These are phyloP conservation scores for Emys orbicularis DNA, from an alignment of 2,797 vertebrate species.

Conservation along the genomic window DNA sequence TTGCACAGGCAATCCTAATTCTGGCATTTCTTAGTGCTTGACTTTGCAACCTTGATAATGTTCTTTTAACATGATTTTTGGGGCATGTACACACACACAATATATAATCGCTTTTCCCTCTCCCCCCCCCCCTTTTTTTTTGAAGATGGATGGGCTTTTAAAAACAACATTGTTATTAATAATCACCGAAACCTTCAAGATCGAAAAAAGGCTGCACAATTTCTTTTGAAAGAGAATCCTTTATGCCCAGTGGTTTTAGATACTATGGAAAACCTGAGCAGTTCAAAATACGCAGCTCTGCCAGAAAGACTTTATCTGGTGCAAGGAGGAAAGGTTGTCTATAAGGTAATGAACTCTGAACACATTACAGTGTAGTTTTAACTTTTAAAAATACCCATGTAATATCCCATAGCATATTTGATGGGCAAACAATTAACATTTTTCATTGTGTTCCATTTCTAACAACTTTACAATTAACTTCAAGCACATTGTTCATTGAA, in stretches of 20 bases:
- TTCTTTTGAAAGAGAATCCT: slow-evolving; percentile 80
- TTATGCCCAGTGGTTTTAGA: slow-evolving; percentile 91
- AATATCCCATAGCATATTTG: not conserved
- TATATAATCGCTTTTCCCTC: no score
- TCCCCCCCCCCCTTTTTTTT: slow-evolving; percentile 13
- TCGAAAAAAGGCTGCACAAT: slow-evolving; percentile 84
- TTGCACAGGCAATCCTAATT: not conserved
- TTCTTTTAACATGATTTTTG: not conserved
- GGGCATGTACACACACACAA: not conserved
- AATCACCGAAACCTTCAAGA: slow-evolving; percentile 89
- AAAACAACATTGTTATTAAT: slow-evolving; percentile 91
- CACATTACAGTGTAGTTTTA: not conserved
- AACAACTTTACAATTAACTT: not conserved
- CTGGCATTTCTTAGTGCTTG: not conserved
- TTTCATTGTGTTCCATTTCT: not conserved
- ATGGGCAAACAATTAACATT: not conserved
- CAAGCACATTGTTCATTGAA: not conserved
- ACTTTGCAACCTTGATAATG: not conserved
- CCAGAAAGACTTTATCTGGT: slow-evolving; percentile 93
- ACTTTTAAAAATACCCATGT: not conserved
- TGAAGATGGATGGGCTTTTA: slow-evolving; percentile 93
- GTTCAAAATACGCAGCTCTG: slow-evolving; percentile 87
- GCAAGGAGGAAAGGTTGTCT: slow-evolving; percentile 87
- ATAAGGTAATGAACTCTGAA: slow-evolving; percentile 86
- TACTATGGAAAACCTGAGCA: slow-evolving; percentile 87